These are phyloP conservation scores for Falco concolor DNA, from an alignment of 2,797 vertebrate species.

Conservation along the genomic window DNA sequence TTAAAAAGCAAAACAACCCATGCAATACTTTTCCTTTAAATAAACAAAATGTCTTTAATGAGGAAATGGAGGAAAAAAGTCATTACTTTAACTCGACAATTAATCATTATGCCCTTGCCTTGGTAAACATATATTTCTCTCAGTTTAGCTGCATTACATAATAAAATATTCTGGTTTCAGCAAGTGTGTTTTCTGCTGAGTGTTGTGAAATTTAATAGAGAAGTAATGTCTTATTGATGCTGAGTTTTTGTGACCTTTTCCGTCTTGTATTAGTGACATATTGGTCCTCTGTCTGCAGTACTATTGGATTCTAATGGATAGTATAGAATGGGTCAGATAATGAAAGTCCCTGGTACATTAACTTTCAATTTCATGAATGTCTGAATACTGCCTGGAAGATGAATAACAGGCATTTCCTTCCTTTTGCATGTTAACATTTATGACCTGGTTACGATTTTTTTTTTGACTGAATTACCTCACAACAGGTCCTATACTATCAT, in stretches of 20 bases:
- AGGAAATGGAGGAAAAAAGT: background rate
- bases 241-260: constrained; percentile 80
- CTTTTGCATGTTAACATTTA: constrained; percentile 77
- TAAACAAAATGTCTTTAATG: constrained; percentile 37
- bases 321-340: constrained; percentile 81
- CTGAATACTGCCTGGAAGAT: constrained; percentile 80
- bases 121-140: constrained; percentile 51
- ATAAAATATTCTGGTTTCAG: constrained; percentile 61
- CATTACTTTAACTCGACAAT: constrained; percentile 41
- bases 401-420: constrained; percentile 76
- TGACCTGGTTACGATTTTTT: constrained; percentile 68
- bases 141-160: constrained; percentile 43
- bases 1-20: background rate
- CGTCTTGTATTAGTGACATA: constrained; percentile 77
- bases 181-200: constrained; percentile 72
- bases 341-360: constrained; percentile 85
- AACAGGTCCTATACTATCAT: constrained; percentile 39
- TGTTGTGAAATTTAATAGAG: constrained; percentile 73
- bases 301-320: constrained; percentile 77
- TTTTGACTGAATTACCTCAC: constrained; percentile 49
- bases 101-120: constrained; percentile 40
- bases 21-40: background rate
- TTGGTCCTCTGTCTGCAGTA: constrained; percentile 74
- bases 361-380: constrained; percentile 88
- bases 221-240: constrained; percentile 75